Evolutionary conservation across 2,888 invertebrate species (phyloP).

Genomic region (Neoaliturus tenellus): DNA sequence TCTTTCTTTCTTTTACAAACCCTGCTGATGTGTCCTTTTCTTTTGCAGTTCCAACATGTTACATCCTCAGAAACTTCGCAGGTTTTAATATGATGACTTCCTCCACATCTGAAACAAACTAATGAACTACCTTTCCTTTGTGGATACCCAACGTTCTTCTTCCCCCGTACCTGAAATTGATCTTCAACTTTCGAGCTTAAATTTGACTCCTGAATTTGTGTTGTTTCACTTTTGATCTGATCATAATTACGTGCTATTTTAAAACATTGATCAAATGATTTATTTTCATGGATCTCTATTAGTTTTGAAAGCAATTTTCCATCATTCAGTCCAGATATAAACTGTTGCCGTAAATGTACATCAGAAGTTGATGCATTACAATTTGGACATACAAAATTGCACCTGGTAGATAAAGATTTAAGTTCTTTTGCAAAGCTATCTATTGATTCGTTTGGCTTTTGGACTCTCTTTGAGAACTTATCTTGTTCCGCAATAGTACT

Average conservation of each 20-base stretch:
- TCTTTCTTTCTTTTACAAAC: neutral
- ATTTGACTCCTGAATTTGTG: neutral
- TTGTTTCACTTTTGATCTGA: neutral
- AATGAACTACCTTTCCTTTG: too few species aligned
- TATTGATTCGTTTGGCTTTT: too few species aligned
- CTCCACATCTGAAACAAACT: too few species aligned
- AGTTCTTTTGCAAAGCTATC: too few species aligned
- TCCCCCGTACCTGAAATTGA: neutral
- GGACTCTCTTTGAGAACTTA: too few species aligned
- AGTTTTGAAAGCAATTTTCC: neutral
- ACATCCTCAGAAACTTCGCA: neutral
- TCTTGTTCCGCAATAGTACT: too few species aligned
- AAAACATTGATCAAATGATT: neutral
- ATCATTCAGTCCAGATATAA: neutral
- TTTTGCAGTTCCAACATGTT: neutral
- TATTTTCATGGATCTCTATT: neutral
- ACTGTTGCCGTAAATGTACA: too few species aligned
- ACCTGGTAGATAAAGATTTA: too few species aligned
- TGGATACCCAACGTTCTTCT: too few species aligned
- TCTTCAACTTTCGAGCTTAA: neutral
- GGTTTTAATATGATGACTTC: too few species aligned
- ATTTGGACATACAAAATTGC: too few species aligned
- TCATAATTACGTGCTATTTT: neutral
- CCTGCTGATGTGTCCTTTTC: neutral
- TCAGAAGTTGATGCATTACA: too few species aligned